Evolutionary conservation across 2,888 invertebrate genomes (phyloP), one percentile per base, ranked within the genome.

Genomic region (Ennomos fuscantarius): DNA sequence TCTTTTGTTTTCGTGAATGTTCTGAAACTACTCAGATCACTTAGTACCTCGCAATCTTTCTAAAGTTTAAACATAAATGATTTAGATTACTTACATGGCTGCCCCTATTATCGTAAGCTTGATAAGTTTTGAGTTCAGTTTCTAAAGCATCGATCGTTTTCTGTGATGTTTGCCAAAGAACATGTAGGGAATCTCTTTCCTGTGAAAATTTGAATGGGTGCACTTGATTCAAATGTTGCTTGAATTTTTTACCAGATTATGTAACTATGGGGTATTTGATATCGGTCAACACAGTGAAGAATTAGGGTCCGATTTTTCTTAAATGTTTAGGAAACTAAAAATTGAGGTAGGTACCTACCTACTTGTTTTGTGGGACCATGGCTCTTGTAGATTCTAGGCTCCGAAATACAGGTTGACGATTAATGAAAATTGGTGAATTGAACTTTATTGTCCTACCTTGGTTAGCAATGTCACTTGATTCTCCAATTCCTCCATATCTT

Each of bases 101-200:
- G 5, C 76, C 77, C 59, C 82, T 79, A 41, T 72, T 76, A 11
- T 84, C 84, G 56, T 85, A 89, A 59, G 70, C 76, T 63, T 92
- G 89, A 71, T 94, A 94, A 24, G 92, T 84, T 78, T 92, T 93
- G 2, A 96, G 79, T 82, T 96, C 95, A 13, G 90, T 92, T 74
- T 96, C 96, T 55, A 96, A 85, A 46, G 93, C 93, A 36, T 94
- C 93, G 45, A 96, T 94, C 0, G 95, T 94, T 73, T 93, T 93
- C 60, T 95, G 87, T 0, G 95, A 93, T 60, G 94, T 94, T 76
- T 94, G 94, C 94, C 95, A 96, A 35, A 96, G 77, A 12, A 94
- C 92, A 43, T 93, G 89, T 1, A 95, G 86, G 0, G 94, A 94
- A 47, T 94, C 93, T 69, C 95, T 94, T 85, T 96, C 96, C 93